Percentiles rank a stretch among this genome's conserved stretches.
phyloP scores from a whole-genome alignment of 2,797 vertebrate species.

The Carduelis carduelis region DNA sequence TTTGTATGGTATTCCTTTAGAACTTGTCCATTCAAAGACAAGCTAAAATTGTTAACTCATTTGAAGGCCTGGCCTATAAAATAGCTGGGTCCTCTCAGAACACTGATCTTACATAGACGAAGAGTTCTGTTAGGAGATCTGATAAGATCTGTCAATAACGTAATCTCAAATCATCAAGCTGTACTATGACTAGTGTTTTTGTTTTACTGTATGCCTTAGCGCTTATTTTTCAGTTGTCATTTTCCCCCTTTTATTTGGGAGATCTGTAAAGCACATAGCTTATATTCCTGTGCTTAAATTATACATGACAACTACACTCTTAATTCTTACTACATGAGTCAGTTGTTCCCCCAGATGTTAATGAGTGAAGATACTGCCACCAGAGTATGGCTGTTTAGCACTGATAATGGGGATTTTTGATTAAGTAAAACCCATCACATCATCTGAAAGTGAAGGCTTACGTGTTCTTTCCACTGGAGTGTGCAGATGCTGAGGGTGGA shows the following conservation, averaged over 20 bases:
- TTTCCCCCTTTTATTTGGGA: neutral
- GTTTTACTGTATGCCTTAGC: neutral
- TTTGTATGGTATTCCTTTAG: neutral
- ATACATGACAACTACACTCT: neutral
- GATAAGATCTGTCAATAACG: neutral
- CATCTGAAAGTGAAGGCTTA: neutral
- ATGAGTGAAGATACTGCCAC: neutral
- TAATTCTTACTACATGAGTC: neutral
- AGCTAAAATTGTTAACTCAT: neutral
- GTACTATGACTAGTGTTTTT: neutral
- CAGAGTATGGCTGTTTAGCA: neutral
- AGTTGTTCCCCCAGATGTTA: neutral
- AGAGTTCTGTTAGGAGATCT: neutral
- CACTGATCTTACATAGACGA: neutral
- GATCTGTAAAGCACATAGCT: neutral
- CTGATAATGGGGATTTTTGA: neutral
- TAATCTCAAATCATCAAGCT: neutral
- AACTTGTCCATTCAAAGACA: neutral
- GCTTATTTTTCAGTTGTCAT: neutral
- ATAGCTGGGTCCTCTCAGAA: neutral
- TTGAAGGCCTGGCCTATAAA: neutral
- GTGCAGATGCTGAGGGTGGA: neutral
- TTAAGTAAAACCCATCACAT: neutral
- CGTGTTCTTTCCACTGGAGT: accelerated
- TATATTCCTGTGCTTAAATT: neutral